Evolutionary conservation across 30 jellyfish, hydroid and myxozoan genomes (phyloP), one percentile per base, ranked within the genome.

Genomic region (Cassiopea xamachana): DNA sequence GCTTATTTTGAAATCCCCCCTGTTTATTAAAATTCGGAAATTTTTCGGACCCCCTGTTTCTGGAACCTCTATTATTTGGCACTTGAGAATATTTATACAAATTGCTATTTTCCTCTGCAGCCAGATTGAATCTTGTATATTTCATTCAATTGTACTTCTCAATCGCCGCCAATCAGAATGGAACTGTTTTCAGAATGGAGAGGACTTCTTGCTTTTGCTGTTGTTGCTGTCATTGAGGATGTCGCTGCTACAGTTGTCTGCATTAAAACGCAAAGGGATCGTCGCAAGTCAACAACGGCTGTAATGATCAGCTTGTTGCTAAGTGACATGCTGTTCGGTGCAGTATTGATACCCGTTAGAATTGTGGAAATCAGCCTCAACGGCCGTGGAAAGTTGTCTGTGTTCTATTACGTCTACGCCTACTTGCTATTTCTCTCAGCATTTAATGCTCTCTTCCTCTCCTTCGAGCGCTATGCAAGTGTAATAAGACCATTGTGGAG

Each of bases 391-490:
- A 58, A 86, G 14, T 44, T 49, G 43, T 77, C 15, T 69, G 89
- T 77, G 2, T 87, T 87, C 70, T 78, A 50, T 1, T 87, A 87
- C 80, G 50, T 87, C 10, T 87, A 87, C 50, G 94, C 94, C 18
- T 87, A 76, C 77, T 2, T 87, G 59, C 43, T 87, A 44, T 78
- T 87, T 46, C 84, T 87, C 49, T 87, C 94, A 13, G 94, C 89
- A 1, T 87, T 87, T 49, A 87, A 87, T 19, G 80, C 94, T 9
- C 73, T 87, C 60, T 87, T 49, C 72, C 84, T 87, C 50, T 74
- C 94, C 16, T 71, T 87, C 46, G 94, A 87, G 19, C 94, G 94
- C 94, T 87, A 87, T 73, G 89, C 89, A 5, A 76, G 89, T 70
- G 85, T 87, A 8, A 73, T 87, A 3, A 64, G 70, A 77, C 94